Evolutionary conservation across 1,140 invertebrate species (phyloP), one percentile per base, ranked within the genome.

Genomic region (Matsumurasca onukii): DNA sequence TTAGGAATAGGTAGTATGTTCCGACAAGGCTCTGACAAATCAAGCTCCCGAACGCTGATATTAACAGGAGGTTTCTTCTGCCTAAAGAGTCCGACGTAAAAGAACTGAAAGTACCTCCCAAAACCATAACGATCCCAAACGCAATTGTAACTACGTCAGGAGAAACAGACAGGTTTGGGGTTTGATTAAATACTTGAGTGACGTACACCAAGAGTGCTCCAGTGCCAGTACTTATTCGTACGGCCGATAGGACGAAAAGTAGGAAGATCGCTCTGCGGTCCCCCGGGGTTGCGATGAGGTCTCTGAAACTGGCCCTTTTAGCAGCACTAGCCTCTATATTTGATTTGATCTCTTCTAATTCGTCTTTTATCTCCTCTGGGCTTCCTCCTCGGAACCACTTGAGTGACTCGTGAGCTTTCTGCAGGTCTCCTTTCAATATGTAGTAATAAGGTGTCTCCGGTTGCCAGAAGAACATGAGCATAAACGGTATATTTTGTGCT

Each of bases 361-460:
- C 72, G 13, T 84, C 83, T 31, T 81, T 77, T 31, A 76, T 73
- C 0, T 84, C 82, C 1, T 78, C 72, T 1, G 79, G 76, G 13
- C 78, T 75, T 0, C 76, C 76, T 20, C 71, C 69, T 2, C 84
- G 76, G 0, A 85, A 76, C 76, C 80, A 82, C 49, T 79, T 78
- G 0, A 85, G 70, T 0, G 82, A 77, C 62, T 78, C 79, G 13
- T 80, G 67, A 0, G 84, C 83, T 22, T 84, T 80, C 20, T 82
- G 78, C 31, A 79, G 78, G 51, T 78, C 74, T 76, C 84, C 82
- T 74, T 84, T 84, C 3, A 79, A 78, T 0, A 92, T 78, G 31
- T 88, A 80, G 71, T 85, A 92, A 67, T 87, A 88, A 0, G 94
- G 94, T 52, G 90, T 90, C 76, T 96, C 94, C 0, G 93, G 93